These are phyloP conservation scores for Drosophila aldrichi DNA, from an alignment of 2,888 invertebrate genomes.

Conservation along the genomic window DNA sequence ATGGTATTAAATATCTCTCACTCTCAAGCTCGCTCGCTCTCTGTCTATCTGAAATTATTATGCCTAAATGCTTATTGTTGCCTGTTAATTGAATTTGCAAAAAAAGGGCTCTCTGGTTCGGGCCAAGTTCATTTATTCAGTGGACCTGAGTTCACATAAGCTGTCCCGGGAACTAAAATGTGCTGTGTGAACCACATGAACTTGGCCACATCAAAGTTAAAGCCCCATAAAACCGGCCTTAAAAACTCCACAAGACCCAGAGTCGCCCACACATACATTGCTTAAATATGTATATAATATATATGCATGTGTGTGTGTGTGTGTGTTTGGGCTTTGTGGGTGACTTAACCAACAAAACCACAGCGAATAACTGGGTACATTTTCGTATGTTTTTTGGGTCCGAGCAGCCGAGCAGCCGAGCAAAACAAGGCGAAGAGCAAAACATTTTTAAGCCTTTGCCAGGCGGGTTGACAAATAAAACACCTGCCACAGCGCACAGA, in stretches of 20 bases:
- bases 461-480: conserved; percentile 58
- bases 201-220: conserved; percentile 64
- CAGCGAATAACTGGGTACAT: conserved; percentile 53
- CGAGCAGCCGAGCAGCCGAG: conserved; percentile 36
- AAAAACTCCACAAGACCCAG: conserved; percentile 42
- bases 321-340: conserved; percentile 27
- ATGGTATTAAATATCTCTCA: neutral
- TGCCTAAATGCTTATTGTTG: conserved; percentile 1
- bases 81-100: neutral
- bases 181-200: conserved; percentile 27
- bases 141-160: conserved; percentile 16
- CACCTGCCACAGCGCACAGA: conserved; percentile 60
- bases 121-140: neutral
- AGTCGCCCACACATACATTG: neutral
- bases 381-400: conserved; percentile 18
- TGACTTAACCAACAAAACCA: conserved; percentile 53
- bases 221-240: conserved; percentile 37
- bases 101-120: neutral
- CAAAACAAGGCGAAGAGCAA: conserved; percentile 42
- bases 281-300: neutral
- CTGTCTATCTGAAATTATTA: neutral
- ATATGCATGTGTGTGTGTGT: neutral
- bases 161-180: conserved; percentile 17
- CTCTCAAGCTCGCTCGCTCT: neutral
- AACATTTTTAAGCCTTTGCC: conserved; percentile 62